These are phyloP conservation scores for Carterocephalus palaemon DNA, from an alignment of 2,888 invertebrate genomes.

Conservation along the genomic window DNA sequence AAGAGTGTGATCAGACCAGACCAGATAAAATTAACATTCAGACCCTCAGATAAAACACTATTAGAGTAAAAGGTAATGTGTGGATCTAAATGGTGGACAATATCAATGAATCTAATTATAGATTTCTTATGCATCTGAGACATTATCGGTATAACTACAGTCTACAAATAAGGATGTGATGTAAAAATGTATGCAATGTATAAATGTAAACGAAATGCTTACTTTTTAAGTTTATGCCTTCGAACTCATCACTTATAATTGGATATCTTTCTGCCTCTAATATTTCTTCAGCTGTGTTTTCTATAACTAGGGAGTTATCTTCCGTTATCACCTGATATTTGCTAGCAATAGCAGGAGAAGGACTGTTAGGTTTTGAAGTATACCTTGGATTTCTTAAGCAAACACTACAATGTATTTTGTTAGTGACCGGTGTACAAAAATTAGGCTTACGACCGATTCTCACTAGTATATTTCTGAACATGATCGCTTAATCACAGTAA, in stretches of 20 bases:
- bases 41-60: too few species aligned
- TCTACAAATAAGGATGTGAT: too few species aligned
- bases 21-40: too few species aligned
- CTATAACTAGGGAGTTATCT: constrained; percentile 82
- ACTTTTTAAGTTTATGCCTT: constrained; percentile 80
- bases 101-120: too few species aligned
- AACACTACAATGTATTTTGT: constrained; percentile 56
- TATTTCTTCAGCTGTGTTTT: constrained; percentile 85
- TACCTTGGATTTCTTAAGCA: constrained; percentile 60
- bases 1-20: too few species aligned
- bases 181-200: too few species aligned
- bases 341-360: constrained; percentile 68
- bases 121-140: background rate
- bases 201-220: constrained; percentile 42
- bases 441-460: constrained; percentile 11
- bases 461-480: constrained; percentile 11
- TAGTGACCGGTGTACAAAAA: too few species aligned
- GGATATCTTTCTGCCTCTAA: constrained; percentile 48
- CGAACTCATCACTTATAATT: constrained; percentile 79
- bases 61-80: too few species aligned
- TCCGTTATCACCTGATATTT: constrained; percentile 86
- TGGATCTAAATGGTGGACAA: too few species aligned
- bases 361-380: constrained; percentile 51
- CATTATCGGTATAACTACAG: too few species aligned
- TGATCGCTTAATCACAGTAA: too few species aligned